Conservation (phyloP, 2,113 vertebrate species). For the Ageneiosus marmoratus region DNA sequence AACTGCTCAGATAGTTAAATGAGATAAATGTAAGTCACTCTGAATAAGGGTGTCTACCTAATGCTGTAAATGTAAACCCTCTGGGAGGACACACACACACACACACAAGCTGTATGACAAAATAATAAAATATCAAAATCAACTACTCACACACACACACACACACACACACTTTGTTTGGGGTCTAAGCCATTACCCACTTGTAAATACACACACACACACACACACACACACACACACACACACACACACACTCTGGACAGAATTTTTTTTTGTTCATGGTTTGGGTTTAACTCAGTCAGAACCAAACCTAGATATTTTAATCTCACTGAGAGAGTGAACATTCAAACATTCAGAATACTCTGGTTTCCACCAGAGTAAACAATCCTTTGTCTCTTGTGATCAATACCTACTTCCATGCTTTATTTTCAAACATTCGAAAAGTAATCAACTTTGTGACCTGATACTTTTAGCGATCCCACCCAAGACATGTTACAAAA, state of each 20-base stretch:
- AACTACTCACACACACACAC: too few relatives aligned
- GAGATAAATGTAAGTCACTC: too few relatives aligned
- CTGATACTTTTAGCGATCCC: slow-evolving; percentile 9
- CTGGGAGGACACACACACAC: too few relatives aligned
- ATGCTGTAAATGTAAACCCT: too few relatives aligned
- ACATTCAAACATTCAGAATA: slow-evolving; percentile 10
- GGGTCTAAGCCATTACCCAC: slow-evolving; percentile 9
- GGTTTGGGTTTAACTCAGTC: slow-evolving; percentile 3
- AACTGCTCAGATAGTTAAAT: too few relatives aligned
- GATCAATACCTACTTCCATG: slow-evolving; percentile 5
- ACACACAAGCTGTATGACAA: slow-evolving; percentile 14
- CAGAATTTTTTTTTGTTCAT: neutral
- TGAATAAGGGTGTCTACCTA: too few relatives aligned
- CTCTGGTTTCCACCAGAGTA: slow-evolving; percentile 18
- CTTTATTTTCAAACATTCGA: slow-evolving; percentile 22
- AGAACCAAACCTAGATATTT: neutral
- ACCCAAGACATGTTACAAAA: slow-evolving; percentile 10
- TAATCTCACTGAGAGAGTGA: neutral
- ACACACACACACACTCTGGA: neutral
- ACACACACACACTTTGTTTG: neutral
- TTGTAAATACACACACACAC: too few relatives aligned
- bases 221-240: neutral
- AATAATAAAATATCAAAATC: slow-evolving; percentile 8
- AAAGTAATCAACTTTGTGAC: slow-evolving; percentile 23
- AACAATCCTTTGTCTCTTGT: neutral